These are phyloP conservation scores for Acridotheres tristis DNA, from an alignment of 2,797 vertebrate species.

Conservation along the genomic window DNA sequence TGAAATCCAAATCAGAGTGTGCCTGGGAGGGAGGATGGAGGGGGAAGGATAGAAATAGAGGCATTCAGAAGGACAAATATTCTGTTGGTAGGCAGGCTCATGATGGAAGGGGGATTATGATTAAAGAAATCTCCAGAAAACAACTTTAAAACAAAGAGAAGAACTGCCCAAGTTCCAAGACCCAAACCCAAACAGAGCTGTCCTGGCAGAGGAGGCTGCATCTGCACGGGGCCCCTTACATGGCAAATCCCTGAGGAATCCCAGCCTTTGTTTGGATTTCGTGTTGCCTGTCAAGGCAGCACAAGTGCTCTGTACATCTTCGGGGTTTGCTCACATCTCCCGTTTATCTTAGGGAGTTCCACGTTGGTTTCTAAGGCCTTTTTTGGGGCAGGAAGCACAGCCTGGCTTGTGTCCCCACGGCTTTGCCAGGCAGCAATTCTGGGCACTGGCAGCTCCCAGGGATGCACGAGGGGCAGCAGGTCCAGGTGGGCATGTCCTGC, in stretches of 20 bases:
- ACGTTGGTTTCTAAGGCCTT: not conserved
- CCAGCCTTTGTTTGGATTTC: slow-evolving; percentile 18
- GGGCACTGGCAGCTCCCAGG: not conserved
- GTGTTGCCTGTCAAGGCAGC: not conserved
- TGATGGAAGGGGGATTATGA: slow-evolving; percentile 5
- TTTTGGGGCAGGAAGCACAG: not conserved
- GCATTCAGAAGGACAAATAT: not conserved
- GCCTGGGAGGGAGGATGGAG: not conserved
- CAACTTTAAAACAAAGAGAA: not conserved
- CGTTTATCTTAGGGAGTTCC: not conserved
- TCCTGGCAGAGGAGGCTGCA: not conserved
- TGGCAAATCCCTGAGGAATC: not conserved
- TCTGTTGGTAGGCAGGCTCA: not conserved
- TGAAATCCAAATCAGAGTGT: not conserved
- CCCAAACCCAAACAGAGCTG: slow-evolving; percentile 14
- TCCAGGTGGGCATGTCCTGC: not conserved
- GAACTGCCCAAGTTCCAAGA: not conserved
- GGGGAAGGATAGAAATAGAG: not conserved
- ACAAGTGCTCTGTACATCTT: not conserved
- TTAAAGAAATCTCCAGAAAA: not conserved
- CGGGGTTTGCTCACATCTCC: not conserved
- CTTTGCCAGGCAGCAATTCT: not conserved
- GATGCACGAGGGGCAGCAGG: not conserved
- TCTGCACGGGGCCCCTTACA: not conserved
- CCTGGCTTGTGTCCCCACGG: not conserved